Conservation (phyloP, 2,797 vertebrate species). For the Columba guinea region DNA sequence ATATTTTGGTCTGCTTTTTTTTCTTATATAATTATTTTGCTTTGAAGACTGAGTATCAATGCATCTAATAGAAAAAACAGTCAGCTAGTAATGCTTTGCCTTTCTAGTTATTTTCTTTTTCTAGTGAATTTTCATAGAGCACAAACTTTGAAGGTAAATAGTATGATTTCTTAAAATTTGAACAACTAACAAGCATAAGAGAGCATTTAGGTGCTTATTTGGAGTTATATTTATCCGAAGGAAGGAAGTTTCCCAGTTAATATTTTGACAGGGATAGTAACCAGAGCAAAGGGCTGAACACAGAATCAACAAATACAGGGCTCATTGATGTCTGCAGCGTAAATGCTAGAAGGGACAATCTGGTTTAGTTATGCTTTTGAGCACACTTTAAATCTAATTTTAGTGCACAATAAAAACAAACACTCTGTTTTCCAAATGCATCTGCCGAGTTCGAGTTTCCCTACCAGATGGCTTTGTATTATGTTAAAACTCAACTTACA, state of each 20-base stretch:
- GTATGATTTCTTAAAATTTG: conserved; percentile 8
- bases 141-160: neutral
- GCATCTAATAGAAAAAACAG: neutral
- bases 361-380: conserved; percentile 67
- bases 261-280: conserved; percentile 46
- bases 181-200: conserved; percentile 6
- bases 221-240: neutral
- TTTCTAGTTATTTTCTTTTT: neutral
- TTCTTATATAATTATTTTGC: neutral
- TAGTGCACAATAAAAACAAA: conserved; percentile 65
- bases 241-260: conserved; percentile 38
- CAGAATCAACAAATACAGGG: neutral
- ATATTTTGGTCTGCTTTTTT: neutral
- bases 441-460: conserved; percentile 41
- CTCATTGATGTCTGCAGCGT: neutral
- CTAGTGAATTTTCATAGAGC: neutral
- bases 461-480: conserved; percentile 61
- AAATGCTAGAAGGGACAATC: conserved; percentile 46
- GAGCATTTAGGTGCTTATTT: conserved; percentile 14
- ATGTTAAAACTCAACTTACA: conserved; percentile 53
- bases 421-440: conserved; percentile 51
- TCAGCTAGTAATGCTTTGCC: neutral
- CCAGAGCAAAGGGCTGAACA: conserved; percentile 43
- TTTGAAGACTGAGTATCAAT: neutral
- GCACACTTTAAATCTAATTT: conserved; percentile 67